A percentile compares a stretch with the other conserved stretches of the same genome.
Evolutionary conservation across 2,888 invertebrate species (phyloP).

Genomic region (Drosophila macrothrix): DNA sequence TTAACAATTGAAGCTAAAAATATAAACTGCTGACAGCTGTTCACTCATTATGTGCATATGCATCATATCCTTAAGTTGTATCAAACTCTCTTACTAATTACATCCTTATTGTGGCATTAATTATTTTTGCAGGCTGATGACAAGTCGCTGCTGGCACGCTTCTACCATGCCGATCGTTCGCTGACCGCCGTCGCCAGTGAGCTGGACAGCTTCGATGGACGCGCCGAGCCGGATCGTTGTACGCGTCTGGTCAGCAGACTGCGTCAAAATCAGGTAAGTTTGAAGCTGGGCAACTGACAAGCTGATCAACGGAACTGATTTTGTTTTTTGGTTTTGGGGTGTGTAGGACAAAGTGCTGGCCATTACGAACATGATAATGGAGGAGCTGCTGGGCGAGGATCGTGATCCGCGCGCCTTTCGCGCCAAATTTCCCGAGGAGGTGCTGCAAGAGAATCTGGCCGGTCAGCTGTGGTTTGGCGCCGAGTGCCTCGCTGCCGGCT

Average conservation of each 20-base stretch:
- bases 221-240: conserved; percentile 98
- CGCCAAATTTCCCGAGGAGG: conserved; percentile 99
- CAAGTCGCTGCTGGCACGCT: conserved; percentile 96
- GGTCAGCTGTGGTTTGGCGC: conserved; percentile 99
- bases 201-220: conserved; percentile 99
- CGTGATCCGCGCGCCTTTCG: conserved; percentile 97
- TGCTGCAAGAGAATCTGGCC: conserved; percentile 98
- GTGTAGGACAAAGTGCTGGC: conserved; percentile 93
- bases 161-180: conserved; percentile 99
- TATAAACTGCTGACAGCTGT: background rate
- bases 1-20: background rate
- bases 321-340: background rate
- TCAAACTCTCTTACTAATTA: background rate
- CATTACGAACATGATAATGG: conserved; percentile 98
- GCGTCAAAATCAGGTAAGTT: conserved; percentile 93
- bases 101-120: conserved; percentile 1
- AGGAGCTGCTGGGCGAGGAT: conserved; percentile 94
- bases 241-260: conserved; percentile 97
- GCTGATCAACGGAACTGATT: background rate
- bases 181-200: conserved; percentile 97
- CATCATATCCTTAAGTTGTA: background rate
- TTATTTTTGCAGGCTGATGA: conserved; percentile 91
- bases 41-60: background rate
- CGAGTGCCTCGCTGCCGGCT: conserved; percentile 99
- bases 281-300: background rate